Evolutionary conservation across 2,113 vertebrate species (phyloP).

Genomic region (Boulengeromyrus knoepffleri): DNA sequence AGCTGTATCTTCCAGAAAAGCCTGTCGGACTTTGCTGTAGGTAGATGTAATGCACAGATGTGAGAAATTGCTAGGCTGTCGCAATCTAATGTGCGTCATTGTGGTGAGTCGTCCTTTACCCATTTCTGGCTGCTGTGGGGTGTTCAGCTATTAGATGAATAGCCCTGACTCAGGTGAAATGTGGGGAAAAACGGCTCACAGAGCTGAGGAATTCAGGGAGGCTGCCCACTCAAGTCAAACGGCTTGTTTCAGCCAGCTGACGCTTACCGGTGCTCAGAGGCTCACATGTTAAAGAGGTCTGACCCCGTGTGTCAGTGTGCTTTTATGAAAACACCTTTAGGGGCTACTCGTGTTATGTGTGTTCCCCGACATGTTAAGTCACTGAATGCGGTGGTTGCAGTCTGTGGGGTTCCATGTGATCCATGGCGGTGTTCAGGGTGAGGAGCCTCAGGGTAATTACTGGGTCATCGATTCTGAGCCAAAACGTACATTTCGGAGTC

Average conservation of each 20-base stretch:
- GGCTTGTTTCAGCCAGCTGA: background rate
- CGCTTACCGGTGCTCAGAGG: slow-evolving; percentile 13
- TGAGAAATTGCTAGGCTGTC: background rate
- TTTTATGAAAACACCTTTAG: slow-evolving; percentile 14
- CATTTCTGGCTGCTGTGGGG: background rate
- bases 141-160: background rate
- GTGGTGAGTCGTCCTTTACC: background rate
- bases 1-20: background rate
- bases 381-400: background rate
- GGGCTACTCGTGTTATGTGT: background rate
- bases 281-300: slow-evolving; percentile 18
- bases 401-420: background rate
- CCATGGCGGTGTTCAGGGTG: background rate
- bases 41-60: background rate
- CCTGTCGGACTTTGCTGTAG: background rate
- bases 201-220: background rate
- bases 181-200: background rate
- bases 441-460: background rate
- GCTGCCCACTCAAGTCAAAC: background rate
- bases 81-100: background rate
- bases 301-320: slow-evolving; percentile 19
- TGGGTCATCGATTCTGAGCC: background rate
- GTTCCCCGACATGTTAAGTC: background rate
- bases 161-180: slow-evolving; percentile 23
- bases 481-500: background rate